These are phyloP conservation scores for Caranx ignobilis DNA, from an alignment of 2,113 vertebrate genomes.

Conservation along the genomic window DNA sequence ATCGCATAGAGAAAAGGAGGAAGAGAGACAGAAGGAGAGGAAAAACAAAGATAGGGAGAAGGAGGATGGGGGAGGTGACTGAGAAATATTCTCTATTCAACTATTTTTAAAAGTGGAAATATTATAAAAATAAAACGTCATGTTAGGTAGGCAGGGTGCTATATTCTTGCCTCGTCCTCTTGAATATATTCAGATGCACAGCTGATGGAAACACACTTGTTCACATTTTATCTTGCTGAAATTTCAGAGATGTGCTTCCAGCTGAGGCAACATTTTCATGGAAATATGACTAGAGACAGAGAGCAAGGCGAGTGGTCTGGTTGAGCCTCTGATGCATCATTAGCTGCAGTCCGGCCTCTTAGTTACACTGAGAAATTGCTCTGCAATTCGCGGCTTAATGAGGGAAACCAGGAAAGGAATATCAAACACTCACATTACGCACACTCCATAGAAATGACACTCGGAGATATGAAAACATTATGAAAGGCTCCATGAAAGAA, in stretches of 20 bases:
- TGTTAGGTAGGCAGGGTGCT: neutral
- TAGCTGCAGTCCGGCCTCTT: neutral
- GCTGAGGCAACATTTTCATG: neutral
- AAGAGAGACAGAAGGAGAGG: neutral
- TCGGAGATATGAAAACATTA: constrained; percentile 6
- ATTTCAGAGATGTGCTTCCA: neutral
- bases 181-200: neutral
- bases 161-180: neutral
- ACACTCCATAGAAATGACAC: constrained; percentile 8
- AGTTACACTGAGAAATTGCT: constrained; percentile 31
- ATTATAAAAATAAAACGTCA: neutral
- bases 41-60: neutral
- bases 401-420: constrained; percentile 9
- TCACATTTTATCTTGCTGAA: neutral
- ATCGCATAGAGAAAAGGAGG: constrained; percentile 23
- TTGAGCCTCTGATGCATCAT: constrained; percentile 5
- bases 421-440: constrained; percentile 29
- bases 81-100: neutral
- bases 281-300: neutral
- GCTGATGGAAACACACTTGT: neutral
- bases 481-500: neutral
- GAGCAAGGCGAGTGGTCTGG: neutral
- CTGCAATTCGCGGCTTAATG: constrained; percentile 25
- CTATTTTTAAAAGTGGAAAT: neutral
- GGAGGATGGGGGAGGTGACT: neutral